Evolutionary conservation across 2,797 vertebrate species (phyloP), one percentile per base, ranked within the genome.

Genomic region (Aldrovandia affinis): DNA sequence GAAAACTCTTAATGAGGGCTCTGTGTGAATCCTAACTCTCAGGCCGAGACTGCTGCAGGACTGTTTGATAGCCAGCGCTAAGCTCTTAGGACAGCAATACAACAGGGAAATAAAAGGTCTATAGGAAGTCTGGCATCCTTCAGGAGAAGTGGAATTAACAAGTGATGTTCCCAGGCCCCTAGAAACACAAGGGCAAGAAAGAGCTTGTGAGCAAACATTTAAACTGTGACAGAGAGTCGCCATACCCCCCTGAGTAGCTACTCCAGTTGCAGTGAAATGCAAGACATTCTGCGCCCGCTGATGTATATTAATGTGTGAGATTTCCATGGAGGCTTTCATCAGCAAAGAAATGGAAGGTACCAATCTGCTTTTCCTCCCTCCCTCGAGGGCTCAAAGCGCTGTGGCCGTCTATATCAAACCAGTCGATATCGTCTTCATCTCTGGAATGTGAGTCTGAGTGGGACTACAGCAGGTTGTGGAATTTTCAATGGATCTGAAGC

Each of bases 61-160:
- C 33, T 81, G 57, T 61, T 44, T 80, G 54, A 36, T 59, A n/a
- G 63, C 80, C 80, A 14, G 36, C 36, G 2, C 30, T 59, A 81
- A 59, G 57, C 54, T 33, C 33, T 18, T 10, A 81, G 42, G 33
- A 42, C n/a, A 5, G 44, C 73, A 18, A 39, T 6, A 77, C 36
- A 77, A 39, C 14, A 2, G 0, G 36, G 15, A 81, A 63, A 57
- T 28, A 57, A 80, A 80, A 81, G 52, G n/a, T n/a, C n/a, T n/a
- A n/a, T 18, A 57, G 22, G 14, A 81, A 14, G 33, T 39, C 39
- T 8, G 33, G 30, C 18, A 57, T 57, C 18, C n/a, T 59, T 10
- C 25, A 81, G 55, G 1, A 25, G 22, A 4, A 77, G 42, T 1
- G 25, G 73, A 77, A 77, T 44, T 77, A 73, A 25, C 39, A 44